Base-by-base conservation (phyloP, 2,888 invertebrate genomes). In the Octodonta nipae region DNA sequence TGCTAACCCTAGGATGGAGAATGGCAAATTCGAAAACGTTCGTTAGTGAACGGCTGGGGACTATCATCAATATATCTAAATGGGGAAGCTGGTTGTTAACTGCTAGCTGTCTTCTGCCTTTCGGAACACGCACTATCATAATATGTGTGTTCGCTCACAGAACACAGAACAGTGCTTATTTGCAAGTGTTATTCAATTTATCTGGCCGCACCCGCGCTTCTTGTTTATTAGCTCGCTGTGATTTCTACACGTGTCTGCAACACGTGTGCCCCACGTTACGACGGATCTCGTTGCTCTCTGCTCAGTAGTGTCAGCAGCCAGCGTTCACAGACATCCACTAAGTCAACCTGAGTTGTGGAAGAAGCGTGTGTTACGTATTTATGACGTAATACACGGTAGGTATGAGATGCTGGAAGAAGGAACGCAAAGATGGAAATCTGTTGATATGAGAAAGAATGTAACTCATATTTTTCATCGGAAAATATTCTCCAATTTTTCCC, bases 111-210 rank as follows among this genome's bases (percentile, higher is more conserved):
- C 22, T 22, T 11, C 10, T 22, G 22, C 22, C 22, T n/a, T n/a
- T 22, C 22, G n/a, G 22, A 22, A 22, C 22, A 22, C 22, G 22
- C 22, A 22, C 22, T 22, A 22, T 22, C 22, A 22, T 22, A 22
- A 22, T 22, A n/a, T n/a, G n/a, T n/a, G 22, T 22, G 22, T 22
- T 22, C 22, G 22, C 22, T 22, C 22, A 22, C n/a, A n/a, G n/a
- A n/a, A n/a, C n/a, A 22, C 22, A 22, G 22, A 22, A 22, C 22
- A 22, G 61, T 56, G 60, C 62, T 63, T 63, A 63, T 61, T 60
- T 60, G 61, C 64, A 64, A 64, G 60, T 63, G 64, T 61, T 58
- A 59, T 58, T 60, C 60, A 60, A 64, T 63, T 63, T 64, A 64
- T 63, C 59, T 55, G 58, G 56, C 56, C 58, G 54, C 58, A 59